A percentile compares a stretch with the other conserved stretches of the same genome.
These are phyloP conservation scores for Cryptomyrus ogoouensis DNA, from an alignment of 2,113 vertebrate genomes.

Conservation along the genomic window DNA sequence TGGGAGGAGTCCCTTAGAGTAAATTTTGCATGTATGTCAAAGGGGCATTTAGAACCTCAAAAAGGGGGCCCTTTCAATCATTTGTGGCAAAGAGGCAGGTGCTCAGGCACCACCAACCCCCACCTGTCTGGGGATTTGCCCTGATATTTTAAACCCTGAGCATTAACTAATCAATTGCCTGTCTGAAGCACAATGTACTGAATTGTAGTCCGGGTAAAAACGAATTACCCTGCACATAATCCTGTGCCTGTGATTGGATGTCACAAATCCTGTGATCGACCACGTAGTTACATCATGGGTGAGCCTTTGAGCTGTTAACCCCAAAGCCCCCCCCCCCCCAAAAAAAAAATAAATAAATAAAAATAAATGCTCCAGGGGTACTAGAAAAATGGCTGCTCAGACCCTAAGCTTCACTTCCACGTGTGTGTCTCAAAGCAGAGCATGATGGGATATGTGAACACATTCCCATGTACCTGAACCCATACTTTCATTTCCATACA, in stretches of 20 bases:
- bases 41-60: not conserved
- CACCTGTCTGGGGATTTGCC: not conserved
- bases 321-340: not conserved
- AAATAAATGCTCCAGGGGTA: not conserved
- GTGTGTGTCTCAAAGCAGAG: not conserved
- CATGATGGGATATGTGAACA: not conserved
- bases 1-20: not conserved
- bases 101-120: not conserved
- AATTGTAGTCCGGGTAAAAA: not conserved
- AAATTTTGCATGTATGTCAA: not conserved
- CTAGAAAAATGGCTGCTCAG: not conserved
- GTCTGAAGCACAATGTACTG: not conserved
- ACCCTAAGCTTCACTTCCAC: not conserved
- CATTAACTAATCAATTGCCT: conserved; percentile 9
- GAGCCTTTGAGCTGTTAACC: not conserved
- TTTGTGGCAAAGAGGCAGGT: not conserved
- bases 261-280: not conserved
- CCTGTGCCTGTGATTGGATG: not conserved
- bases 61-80: not conserved
- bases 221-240: not conserved
- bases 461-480: not conserved
- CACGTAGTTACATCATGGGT: not conserved
- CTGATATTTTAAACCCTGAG: not conserved
- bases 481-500: not conserved
- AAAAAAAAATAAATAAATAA: no score